Evolutionary conservation across 2,888 invertebrate genomes (phyloP).

Genomic region (Brachyptera risi): DNA sequence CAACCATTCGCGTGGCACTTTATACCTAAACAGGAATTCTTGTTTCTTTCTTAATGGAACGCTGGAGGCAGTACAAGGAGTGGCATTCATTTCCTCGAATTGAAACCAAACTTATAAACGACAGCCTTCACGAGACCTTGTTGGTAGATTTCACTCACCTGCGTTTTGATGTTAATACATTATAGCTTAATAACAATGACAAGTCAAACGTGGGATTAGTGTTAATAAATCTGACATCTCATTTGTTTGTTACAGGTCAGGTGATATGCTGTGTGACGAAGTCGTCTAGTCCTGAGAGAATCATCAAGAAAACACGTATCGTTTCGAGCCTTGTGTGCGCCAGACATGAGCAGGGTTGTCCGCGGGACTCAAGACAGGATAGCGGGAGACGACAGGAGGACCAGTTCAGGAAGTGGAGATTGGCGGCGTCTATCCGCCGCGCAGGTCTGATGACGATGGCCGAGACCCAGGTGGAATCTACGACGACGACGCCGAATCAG

Average conservation of each 20-base stretch:
- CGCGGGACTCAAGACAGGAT: constrained; percentile 3
- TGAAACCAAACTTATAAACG: background rate
- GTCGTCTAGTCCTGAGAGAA: background rate
- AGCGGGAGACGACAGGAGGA: constrained; percentile 15
- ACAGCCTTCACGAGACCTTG: constrained; percentile 12
- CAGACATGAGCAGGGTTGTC: constrained; percentile 27
- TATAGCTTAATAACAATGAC: constrained; percentile 11
- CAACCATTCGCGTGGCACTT: constrained; percentile 6
- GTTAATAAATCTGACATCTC: background rate
- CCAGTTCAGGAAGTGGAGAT: background rate
- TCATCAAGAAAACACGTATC: background rate
- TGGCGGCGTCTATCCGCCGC: constrained; percentile 53
- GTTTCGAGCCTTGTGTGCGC: constrained; percentile 11
- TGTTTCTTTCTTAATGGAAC: constrained; percentile 3
- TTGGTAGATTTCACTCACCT: background rate
- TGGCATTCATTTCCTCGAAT: constrained; percentile 3
- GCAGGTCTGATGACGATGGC: constrained; percentile 68
- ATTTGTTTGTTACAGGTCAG: constrained; percentile 21
- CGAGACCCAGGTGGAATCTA: constrained; percentile 60
- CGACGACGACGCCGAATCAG: constrained; percentile 50
- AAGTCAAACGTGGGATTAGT: constrained; percentile 4
- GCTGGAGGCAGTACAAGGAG: background rate
- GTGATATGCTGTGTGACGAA: background rate
- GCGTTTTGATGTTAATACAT: background rate
- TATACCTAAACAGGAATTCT: background rate